phyloP scores from a whole-genome alignment of 2,113 vertebrate genomes.

The Gobio gobio region DNA sequence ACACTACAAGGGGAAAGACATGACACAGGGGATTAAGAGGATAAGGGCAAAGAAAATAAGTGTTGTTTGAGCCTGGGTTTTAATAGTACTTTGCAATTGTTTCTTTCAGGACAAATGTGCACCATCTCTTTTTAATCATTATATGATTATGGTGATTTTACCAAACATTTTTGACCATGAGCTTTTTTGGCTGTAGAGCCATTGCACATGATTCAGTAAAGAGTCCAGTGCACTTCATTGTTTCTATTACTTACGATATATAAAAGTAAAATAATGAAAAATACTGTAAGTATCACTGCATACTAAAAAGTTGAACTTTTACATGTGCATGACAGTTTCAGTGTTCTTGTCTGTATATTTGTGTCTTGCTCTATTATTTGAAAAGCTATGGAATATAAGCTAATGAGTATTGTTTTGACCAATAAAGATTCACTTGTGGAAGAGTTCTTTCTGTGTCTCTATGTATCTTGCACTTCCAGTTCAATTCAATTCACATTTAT shows the following conservation, averaged over 20 bases:
- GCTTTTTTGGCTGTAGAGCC: background rate
- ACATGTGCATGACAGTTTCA: constrained; percentile 58
- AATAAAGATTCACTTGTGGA: constrained; percentile 38
- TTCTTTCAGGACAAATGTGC: background rate
- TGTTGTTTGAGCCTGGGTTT: background rate
- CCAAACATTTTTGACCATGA: background rate
- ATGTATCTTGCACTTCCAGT: background rate
- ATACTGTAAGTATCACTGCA: constrained; percentile 54
- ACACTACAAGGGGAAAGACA: background rate
- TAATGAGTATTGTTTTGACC: constrained; percentile 63
- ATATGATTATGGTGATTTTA: background rate
- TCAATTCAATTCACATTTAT: no score
- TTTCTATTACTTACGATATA: background rate
- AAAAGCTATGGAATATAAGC: constrained; percentile 62
- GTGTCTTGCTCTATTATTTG: constrained; percentile 51
- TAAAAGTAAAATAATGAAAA: constrained; percentile 50
- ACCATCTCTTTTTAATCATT: background rate
- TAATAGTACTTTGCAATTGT: background rate
- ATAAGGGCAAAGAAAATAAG: background rate
- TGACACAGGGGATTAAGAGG: background rate
- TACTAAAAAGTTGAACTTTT: constrained; percentile 61
- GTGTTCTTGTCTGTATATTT: constrained; percentile 58
- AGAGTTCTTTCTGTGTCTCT: background rate
- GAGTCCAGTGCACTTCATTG: background rate
- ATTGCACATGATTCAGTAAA: background rate